Evolutionary conservation across 2,888 invertebrate genomes (phyloP).

Genomic region (Ophion slaviceki): DNA sequence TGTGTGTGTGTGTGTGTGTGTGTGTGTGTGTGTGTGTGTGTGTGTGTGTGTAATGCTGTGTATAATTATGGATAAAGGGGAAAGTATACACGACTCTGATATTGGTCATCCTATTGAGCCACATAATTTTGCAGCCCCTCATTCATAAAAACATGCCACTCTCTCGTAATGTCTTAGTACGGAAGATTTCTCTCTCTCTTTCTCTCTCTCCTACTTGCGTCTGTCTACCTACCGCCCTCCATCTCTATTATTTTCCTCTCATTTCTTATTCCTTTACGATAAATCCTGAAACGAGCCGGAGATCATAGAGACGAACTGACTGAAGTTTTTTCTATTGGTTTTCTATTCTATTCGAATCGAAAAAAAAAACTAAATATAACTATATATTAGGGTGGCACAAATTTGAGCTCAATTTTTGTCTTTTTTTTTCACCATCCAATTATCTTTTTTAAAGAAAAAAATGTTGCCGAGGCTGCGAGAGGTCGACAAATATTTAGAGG

Average conservation of each 20-base stretch:
- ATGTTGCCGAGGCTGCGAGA: no score
- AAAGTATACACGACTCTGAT: slow-evolving; percentile 36
- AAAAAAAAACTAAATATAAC: no score
- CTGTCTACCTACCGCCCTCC: neutral
- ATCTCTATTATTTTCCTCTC: slow-evolving; percentile 37
- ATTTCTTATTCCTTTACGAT: slow-evolving; percentile 38
- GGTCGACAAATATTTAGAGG: no score
- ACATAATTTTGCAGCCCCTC: slow-evolving; percentile 54
- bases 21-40: no score
- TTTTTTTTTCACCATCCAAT: neutral
- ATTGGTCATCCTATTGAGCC: slow-evolving; percentile 57
- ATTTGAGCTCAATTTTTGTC: neutral
- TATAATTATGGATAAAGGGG: slow-evolving; percentile 29
- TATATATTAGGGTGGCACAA: no score
- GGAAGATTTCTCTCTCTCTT: slow-evolving; percentile 15
- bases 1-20: no score
- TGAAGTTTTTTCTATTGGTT: slow-evolving; percentile 15
- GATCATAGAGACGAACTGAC: slow-evolving; percentile 47
- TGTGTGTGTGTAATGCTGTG: neutral
- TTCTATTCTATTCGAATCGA: neutral
- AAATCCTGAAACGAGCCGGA: slow-evolving; percentile 48
- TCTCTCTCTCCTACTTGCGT: neutral
- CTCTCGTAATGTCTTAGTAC: slow-evolving; percentile 53
- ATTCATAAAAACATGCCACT: slow-evolving; percentile 52
- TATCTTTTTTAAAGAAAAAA: no score